Percentiles rank a stretch among this genome's conserved stretches.
Evolutionary conservation across 2,888 invertebrate genomes (phyloP).

Genomic region (Andrena trimmerana): DNA sequence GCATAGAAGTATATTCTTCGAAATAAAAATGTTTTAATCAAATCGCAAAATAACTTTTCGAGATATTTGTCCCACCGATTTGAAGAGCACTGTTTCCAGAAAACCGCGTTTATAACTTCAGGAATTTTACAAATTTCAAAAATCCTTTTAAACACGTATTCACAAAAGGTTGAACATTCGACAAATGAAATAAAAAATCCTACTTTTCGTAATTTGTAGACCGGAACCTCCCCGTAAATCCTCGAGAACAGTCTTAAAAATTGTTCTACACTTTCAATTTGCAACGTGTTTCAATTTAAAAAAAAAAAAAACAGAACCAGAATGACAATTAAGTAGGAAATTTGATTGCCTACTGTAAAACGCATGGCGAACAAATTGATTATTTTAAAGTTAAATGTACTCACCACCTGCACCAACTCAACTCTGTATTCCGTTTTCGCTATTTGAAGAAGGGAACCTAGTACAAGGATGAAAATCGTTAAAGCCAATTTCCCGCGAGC

Average conservation of each 20-base stretch:
- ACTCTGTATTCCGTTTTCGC: constrained; percentile 38
- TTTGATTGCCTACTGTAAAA: neutral
- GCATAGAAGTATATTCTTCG: no score
- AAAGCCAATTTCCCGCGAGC: neutral
- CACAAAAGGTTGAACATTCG: no score
- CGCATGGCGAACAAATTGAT: neutral
- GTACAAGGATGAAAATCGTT: constrained; percentile 17
- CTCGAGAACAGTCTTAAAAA: neutral
- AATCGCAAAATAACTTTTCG: no score
- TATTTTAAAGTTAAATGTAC: constrained; percentile 24
- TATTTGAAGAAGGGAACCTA: constrained; percentile 42
- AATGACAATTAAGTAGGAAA: neutral
- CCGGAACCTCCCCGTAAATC: no score
- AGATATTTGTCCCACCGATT: no score
- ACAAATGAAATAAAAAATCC: no score
- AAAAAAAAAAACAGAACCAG: neutral
- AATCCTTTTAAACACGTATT: no score
- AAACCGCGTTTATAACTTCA: no score
- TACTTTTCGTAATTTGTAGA: no score
- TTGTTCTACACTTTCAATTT: neutral
- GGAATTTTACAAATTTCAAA: no score
- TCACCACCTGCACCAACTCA: constrained; percentile 69
- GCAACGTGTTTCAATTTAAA: neutral
- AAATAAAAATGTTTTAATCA: no score
- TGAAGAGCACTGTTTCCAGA: no score